Conservation (phyloP, 2,888 invertebrate genomes). For the Adineta ricciae region DNA sequence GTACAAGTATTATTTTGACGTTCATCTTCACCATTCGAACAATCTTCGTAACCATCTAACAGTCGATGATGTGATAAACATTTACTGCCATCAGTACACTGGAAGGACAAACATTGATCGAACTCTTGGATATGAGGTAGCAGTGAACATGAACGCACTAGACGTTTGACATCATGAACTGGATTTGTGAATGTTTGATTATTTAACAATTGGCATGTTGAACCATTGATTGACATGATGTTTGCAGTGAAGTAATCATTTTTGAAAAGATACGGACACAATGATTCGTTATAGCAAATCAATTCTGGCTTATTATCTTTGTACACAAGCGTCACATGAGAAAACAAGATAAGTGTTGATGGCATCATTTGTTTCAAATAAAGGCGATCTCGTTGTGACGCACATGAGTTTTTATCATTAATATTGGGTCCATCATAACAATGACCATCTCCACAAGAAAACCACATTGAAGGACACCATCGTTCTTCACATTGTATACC, state of each 20-base stretch:
- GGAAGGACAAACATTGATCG: neutral
- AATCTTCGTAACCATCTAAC: neutral
- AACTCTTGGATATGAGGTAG: neutral
- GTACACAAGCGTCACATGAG: neutral
- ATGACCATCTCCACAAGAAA: neutral
- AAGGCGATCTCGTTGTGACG: neutral
- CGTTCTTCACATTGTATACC: neutral
- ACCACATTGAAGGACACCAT: neutral
- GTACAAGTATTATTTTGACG: neutral
- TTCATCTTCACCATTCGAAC: neutral
- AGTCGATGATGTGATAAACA: neutral
- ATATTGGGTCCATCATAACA: neutral
- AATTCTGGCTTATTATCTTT: neutral
- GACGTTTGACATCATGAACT: neutral
- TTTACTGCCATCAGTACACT: neutral
- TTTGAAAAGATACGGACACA: neutral
- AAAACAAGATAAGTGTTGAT: neutral
- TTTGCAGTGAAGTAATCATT: neutral
- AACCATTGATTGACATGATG: neutral
- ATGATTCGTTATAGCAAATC: neutral
- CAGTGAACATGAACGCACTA: neutral
- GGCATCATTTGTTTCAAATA: neutral
- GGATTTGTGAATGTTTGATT: no score
- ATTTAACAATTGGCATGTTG: neutral
- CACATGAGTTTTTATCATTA: neutral